Conservation (phyloP, 53 echinoderm and acorn worm genomes). For the Patiria pectinifera region DNA sequence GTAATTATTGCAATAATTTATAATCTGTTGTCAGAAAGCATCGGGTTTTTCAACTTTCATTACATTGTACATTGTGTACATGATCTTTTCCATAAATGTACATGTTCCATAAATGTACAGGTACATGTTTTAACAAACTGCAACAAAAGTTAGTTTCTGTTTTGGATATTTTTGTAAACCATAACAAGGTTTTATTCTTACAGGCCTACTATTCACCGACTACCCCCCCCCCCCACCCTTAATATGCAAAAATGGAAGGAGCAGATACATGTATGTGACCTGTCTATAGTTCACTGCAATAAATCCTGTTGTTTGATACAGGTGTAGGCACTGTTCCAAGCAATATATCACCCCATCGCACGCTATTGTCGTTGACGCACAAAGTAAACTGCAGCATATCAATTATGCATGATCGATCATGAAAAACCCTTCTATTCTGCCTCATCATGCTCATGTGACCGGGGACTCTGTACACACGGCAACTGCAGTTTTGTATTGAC, state of each 20-base stretch:
- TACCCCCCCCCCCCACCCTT: not conserved
- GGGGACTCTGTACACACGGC: not conserved
- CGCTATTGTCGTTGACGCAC: not conserved
- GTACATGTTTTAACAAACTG: no score
- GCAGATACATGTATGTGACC: not conserved
- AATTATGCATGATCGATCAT: conserved; percentile 8
- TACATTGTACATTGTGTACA: no score
- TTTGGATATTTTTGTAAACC: not conserved
- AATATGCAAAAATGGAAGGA: not conserved
- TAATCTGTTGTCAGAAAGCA: no score
- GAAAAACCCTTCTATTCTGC: not conserved
- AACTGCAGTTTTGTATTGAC: not conserved
- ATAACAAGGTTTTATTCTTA: not conserved
- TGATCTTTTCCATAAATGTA: no score
- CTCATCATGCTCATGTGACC: not conserved
- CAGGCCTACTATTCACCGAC: not conserved
- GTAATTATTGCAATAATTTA: no score
- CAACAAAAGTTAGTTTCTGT: no score
- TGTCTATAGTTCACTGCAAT: not conserved
- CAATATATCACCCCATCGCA: not conserved
- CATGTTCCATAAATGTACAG: no score
- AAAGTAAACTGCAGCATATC: not conserved
- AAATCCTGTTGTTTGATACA: not conserved
- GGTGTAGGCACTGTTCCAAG: not conserved
- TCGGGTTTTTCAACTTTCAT: no score